Conservation (phyloP, 2,888 invertebrate species). For the Sthenelais limicola region DNA sequence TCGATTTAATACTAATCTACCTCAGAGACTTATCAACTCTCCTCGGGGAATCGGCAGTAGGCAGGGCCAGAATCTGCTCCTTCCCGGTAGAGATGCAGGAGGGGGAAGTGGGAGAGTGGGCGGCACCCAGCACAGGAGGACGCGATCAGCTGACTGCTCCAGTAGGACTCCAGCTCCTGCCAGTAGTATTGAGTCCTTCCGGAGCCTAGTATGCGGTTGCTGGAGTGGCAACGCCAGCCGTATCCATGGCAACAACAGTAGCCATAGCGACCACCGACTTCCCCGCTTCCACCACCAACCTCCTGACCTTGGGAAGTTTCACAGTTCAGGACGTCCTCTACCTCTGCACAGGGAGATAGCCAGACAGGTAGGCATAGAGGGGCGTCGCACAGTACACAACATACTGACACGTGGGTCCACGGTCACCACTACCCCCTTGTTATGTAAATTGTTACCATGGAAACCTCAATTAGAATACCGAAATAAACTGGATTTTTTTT, state of each 20-base stretch:
- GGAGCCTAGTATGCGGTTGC: slow-evolving; percentile 28
- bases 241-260: slow-evolving; percentile 39
- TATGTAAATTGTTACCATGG: too few species aligned
- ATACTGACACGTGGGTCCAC: too few species aligned
- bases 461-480: too few species aligned
- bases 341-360: slow-evolving; percentile 19
- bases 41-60: neutral
- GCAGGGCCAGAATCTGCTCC: neutral
- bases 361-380: neutral
- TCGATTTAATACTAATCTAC: too few species aligned
- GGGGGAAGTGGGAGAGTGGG: neutral
- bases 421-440: too few species aligned
- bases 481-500: too few species aligned
- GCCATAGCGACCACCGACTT: neutral
- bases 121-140: slow-evolving; percentile 3
- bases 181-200: slow-evolving; percentile 13
- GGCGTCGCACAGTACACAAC: too few species aligned
- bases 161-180: too few species aligned
- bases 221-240: slow-evolving; percentile 8
- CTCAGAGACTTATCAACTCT: too few species aligned
- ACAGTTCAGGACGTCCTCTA: neutral
- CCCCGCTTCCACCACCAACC: neutral
- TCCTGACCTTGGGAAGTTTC: neutral
- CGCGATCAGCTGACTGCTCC: slow-evolving; percentile 13
- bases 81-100: neutral